These are phyloP conservation scores for Mercenaria mercenaria DNA, from an alignment of 1,140 invertebrate genomes.

Conservation along the genomic window DNA sequence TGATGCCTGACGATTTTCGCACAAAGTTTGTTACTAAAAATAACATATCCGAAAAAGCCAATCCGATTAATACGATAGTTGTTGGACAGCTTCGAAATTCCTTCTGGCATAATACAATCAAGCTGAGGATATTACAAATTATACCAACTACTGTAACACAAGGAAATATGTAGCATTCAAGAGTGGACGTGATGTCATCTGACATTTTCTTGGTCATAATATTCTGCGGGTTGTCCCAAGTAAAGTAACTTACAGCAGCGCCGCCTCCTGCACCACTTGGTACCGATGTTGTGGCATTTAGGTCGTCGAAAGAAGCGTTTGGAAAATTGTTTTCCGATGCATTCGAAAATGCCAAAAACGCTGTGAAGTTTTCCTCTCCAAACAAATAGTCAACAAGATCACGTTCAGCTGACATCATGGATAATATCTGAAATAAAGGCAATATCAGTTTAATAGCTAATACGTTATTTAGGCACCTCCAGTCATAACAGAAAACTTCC, in stretches of 20 bases:
- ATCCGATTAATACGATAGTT: constrained; percentile 57
- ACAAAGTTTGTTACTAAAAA: constrained; percentile 64
- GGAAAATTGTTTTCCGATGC: too few species aligned
- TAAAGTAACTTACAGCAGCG: background rate
- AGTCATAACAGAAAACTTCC: too few species aligned
- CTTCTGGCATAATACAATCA: constrained; percentile 53
- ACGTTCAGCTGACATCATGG: too few species aligned
- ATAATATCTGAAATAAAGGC: too few species aligned
- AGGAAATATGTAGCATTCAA: constrained; percentile 65
- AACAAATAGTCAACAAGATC: too few species aligned
- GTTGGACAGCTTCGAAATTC: constrained; percentile 56
- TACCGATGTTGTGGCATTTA: background rate
- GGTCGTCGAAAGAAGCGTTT: too few species aligned
- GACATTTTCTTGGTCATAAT: constrained; percentile 38
- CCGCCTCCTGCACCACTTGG: background rate
- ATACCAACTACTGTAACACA: constrained; percentile 58
- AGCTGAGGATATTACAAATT: constrained; percentile 64
- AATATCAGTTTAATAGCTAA: too few species aligned
- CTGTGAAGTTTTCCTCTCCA: too few species aligned
- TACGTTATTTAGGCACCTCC: too few species aligned
- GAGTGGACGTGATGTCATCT: constrained; percentile 36
- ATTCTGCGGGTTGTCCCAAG: constrained; percentile 64
- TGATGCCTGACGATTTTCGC: constrained; percentile 67
- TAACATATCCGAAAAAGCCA: constrained; percentile 66
- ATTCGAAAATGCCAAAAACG: too few species aligned